Conservation (phyloP, 2,113 vertebrate species). For the Brachyistius frenatus region DNA sequence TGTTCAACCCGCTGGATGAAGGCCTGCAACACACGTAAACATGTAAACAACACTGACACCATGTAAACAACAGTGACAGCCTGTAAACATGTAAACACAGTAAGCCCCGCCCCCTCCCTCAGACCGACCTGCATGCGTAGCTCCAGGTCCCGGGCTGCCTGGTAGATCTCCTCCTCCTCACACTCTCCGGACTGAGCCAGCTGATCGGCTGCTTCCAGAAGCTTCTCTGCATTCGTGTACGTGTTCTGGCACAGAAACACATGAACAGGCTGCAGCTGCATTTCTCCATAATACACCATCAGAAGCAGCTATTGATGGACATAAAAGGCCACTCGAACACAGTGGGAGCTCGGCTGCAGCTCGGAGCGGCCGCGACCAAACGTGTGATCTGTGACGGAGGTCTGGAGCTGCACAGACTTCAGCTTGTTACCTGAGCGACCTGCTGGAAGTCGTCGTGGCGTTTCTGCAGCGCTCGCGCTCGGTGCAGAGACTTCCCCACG, state of each 20-base stretch:
- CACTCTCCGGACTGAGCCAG: conserved; percentile 81
- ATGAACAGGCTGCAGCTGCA: background rate
- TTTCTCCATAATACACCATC: too few relatives aligned
- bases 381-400: too few relatives aligned
- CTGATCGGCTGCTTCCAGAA: conserved; percentile 81
- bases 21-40: conserved; percentile 51
- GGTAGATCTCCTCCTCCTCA: conserved; percentile 81
- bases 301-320: too few relatives aligned
- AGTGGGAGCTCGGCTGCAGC: too few relatives aligned
- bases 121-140: conserved; percentile 76
- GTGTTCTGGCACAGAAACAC: conserved; percentile 72
- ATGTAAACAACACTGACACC: background rate
- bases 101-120: background rate
- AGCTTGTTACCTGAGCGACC: conserved; percentile 91
- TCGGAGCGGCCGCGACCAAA: too few relatives aligned
- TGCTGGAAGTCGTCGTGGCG: conserved; percentile 98
- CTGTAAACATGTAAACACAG: background rate
- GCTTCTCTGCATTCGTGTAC: conserved; percentile 83
- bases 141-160: conserved; percentile 79
- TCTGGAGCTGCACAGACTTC: background rate
- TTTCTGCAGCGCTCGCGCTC: conserved; percentile 95
- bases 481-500: conserved; percentile 94
- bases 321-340: too few relatives aligned
- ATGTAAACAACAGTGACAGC: too few relatives aligned
- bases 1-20: conserved; percentile 81